Base-by-base conservation (phyloP, 2,888 invertebrate genomes). In the Tridacna gigas region DNA sequence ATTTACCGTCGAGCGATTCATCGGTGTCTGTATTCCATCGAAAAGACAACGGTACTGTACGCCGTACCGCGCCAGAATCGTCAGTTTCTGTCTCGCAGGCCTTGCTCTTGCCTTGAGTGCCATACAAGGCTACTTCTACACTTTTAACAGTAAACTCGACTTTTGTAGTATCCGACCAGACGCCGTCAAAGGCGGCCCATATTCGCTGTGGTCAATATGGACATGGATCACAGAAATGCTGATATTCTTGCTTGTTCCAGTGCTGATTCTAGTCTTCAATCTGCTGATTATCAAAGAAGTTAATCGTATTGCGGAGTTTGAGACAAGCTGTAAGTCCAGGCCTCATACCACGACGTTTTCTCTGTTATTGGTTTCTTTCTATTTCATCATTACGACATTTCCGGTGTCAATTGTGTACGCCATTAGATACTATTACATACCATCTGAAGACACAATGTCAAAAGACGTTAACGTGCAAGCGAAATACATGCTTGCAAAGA, bases 1-100 rank as follows among this genome's bases (percentile, higher is more conserved):
- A 0, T 95, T 95, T 83, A 95, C 95, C 9, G 93, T 94, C 7
- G 94, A 95, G 85, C 82, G 94, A 25, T 95, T 93, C 83, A 94
- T 94, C 45, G 92, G 94, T 9, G 92, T 95, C 26, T 93, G 94
- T 61, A 93, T 94, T 82, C 95, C 95, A 12, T 92, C 93, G 66
- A 90, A 91, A 84, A 78, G 94, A 37, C 92, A 93, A 67, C 88
- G 89, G 45, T 92, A 88, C 80, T 94, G 94, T 80, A 94, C 94
- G 0, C 91, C 91, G 4, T 83, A 83, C 28, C 83, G 94, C 18
- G 93, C 94, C 18, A 90, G 92, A 66, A 89, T 92, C 61, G 93
- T 93, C 5, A 92, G 93, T 69, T 75, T 84, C 9, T 81, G 85
- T 47, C 86, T 95, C 26, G 82, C 90, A 12, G 22, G 89, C 0